phyloP scores from a whole-genome alignment of 2,797 vertebrate genomes.

The Octomys mimax region DNA sequence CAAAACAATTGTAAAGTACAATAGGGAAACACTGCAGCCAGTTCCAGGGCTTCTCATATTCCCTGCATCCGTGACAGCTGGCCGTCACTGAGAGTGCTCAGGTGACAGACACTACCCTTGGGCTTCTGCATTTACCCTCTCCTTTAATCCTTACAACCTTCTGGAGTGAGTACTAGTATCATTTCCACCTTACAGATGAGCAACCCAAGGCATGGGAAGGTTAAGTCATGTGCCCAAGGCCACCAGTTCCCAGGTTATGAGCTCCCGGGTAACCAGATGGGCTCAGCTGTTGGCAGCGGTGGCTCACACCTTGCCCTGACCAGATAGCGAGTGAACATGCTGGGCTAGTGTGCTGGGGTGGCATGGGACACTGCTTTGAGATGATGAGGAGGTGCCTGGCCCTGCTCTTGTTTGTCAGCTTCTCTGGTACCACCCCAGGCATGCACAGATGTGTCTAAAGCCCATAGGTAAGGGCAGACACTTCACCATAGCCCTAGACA shows the following conservation, averaged over 20 bases:
- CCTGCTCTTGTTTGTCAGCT: background rate
- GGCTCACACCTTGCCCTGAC: accelerated
- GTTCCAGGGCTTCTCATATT: background rate
- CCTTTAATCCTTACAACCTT: background rate
- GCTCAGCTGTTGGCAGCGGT: background rate
- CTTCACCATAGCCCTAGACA: background rate
- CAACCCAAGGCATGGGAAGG: background rate
- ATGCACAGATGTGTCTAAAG: background rate
- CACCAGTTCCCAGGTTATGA: background rate
- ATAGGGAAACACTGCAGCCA: background rate
- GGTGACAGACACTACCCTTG: accelerated
- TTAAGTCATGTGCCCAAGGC: accelerated
- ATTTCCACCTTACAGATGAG: background rate
- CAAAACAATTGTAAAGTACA: background rate
- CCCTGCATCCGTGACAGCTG: accelerated
- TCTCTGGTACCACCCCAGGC: background rate
- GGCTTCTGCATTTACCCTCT: background rate
- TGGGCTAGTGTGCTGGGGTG: background rate
- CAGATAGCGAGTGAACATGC: background rate
- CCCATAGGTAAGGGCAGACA: background rate
- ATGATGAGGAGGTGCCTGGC: background rate
- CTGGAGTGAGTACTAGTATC: background rate
- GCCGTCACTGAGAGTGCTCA: background rate
- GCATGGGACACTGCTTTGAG: background rate
- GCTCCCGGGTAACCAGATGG: background rate